Conservation (phyloP, 2,888 invertebrate genomes). For the Cosmorhoe ocellata region DNA sequence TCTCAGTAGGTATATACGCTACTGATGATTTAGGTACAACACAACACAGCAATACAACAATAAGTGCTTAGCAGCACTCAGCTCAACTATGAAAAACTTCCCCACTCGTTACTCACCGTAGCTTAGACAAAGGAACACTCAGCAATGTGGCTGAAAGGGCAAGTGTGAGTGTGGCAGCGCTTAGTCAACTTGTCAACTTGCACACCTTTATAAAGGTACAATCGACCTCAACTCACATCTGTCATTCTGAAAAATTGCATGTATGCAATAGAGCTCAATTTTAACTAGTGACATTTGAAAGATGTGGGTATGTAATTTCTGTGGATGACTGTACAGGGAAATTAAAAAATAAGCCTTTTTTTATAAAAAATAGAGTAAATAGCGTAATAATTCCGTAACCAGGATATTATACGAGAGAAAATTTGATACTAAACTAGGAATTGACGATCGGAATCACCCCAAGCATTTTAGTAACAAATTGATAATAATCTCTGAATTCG, state of each 20-base stretch:
- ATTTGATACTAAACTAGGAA: too few species aligned
- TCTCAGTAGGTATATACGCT: not conserved
- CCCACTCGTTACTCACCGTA: slow-evolving; percentile 23
- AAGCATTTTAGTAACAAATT: too few species aligned
- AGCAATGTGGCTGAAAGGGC: slow-evolving; percentile 23
- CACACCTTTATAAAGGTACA: not conserved
- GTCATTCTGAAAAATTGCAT: slow-evolving; percentile 1
- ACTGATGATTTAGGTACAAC: too few species aligned
- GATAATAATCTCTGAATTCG: not conserved
- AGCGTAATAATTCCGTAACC: too few species aligned
- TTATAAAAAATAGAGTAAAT: slow-evolving; percentile 2
- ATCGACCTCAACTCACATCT: not conserved
- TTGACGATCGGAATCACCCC: too few species aligned
- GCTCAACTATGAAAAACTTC: slow-evolving; percentile 21
- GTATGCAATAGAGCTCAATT: not conserved
- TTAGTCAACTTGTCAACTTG: slow-evolving; percentile 18
- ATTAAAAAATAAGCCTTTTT: not conserved
- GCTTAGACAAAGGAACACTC: slow-evolving; percentile 25
- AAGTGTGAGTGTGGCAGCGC: slow-evolving; percentile 19
- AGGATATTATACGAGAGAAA: too few species aligned
- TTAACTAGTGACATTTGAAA: slow-evolving; percentile 3
- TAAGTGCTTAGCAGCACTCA: too few species aligned
- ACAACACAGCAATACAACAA: too few species aligned
- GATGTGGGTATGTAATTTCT: not conserved
- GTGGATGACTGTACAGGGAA: not conserved